Evolutionary conservation across 2,888 invertebrate species (phyloP).

Genomic region (Macaria notata): DNA sequence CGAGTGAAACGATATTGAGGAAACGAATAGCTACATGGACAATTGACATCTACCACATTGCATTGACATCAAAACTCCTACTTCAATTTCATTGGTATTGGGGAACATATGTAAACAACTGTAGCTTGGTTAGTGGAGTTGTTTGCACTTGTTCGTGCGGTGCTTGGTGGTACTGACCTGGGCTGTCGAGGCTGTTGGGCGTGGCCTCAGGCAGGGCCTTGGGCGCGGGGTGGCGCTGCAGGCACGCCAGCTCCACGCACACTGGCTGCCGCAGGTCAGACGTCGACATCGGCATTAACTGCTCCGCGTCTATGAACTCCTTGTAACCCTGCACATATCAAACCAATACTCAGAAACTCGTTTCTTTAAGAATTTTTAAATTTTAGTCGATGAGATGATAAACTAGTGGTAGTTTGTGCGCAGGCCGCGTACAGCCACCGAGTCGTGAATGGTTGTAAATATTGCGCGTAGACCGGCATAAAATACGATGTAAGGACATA

Average conservation of each 20-base stretch:
- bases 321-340: slow-evolving; percentile 89
- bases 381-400: too few species aligned
- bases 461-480: too few species aligned
- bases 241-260: slow-evolving; percentile 89
- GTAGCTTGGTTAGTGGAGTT: slow-evolving; percentile 15
- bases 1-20: slow-evolving; percentile 16
- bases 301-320: slow-evolving; percentile 95
- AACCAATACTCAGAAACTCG: too few species aligned
- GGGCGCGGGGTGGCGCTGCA: slow-evolving; percentile 82
- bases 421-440: too few species aligned
- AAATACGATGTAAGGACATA: too few species aligned
- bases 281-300: slow-evolving; percentile 92
- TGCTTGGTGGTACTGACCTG: slow-evolving; percentile 55
- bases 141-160: slow-evolving; percentile 39
- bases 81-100: neutral
- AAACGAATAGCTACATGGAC: slow-evolving; percentile 10
- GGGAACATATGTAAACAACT: slow-evolving; percentile 40
- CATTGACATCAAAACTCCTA: slow-evolving; percentile 3
- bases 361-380: too few species aligned
- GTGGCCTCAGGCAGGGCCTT: slow-evolving; percentile 75
- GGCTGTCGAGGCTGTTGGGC: slow-evolving; percentile 77
- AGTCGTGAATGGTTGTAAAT: too few species aligned
- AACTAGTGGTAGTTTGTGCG: too few species aligned
- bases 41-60: too few species aligned
- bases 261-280: slow-evolving; percentile 92